Conservation (phyloP, 2,113 vertebrate genomes). For the Prietella phreatophila region DNA sequence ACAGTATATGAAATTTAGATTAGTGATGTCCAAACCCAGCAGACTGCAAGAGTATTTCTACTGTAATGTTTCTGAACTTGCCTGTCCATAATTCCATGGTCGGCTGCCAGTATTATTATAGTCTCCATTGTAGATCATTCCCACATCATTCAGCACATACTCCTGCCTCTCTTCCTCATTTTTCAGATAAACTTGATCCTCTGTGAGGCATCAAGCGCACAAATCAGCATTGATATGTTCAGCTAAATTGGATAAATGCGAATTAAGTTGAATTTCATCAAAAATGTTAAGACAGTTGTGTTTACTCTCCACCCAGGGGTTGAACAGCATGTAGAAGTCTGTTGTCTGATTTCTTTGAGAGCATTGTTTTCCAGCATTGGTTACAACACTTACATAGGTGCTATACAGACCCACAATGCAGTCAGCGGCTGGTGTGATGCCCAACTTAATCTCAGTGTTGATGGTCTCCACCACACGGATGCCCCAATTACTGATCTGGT, state of each 20-base stretch:
- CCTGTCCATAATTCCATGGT: conserved; percentile 89
- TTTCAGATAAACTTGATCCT: conserved; percentile 76
- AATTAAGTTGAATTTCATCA: background rate
- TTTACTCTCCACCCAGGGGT: conserved; percentile 85
- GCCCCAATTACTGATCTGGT: conserved; percentile 69
- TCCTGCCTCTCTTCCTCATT: conserved; percentile 75
- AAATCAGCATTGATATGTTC: background rate
- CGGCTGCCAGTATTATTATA: conserved; percentile 55
- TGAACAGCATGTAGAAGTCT: conserved; percentile 88
- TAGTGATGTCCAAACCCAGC: background rate
- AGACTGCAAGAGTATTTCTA: background rate
- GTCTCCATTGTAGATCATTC: conserved; percentile 79
- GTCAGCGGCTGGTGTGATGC: conserved; percentile 71
- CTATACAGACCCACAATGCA: conserved; percentile 86
- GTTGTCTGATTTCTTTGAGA: conserved; percentile 65
- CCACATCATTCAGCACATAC: conserved; percentile 85
- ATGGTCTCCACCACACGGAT: conserved; percentile 63
- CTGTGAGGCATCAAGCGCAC: conserved; percentile 64
- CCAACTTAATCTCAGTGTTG: conserved; percentile 61
- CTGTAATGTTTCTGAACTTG: conserved; percentile 54
- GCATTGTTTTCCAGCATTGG: conserved; percentile 66
- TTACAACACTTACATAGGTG: conserved; percentile 73
- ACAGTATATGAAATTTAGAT: background rate
- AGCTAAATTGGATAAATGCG: background rate
- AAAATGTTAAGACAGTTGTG: background rate